These are phyloP conservation scores for Paracyclopina nana DNA, from an alignment of 1,140 invertebrate genomes.

Conservation along the genomic window DNA sequence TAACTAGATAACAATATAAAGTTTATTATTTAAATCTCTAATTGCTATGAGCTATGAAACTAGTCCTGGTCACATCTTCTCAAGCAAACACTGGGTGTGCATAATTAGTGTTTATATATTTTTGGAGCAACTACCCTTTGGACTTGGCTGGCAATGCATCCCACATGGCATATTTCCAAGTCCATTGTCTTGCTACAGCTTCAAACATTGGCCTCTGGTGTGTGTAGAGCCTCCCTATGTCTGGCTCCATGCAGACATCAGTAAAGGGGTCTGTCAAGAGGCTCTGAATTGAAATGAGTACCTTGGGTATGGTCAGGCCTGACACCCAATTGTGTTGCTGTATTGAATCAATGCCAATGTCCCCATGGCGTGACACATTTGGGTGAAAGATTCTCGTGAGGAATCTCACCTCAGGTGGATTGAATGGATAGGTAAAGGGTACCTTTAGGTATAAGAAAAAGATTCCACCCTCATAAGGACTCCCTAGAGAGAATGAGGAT, in stretches of 20 bases:
- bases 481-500: too few species aligned
- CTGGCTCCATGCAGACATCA: conserved; percentile 74
- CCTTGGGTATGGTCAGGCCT: conserved; percentile 22
- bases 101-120: too few species aligned
- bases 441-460: conserved; percentile 75
- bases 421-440: conserved; percentile 60
- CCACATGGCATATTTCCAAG: conserved; percentile 79
- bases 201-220: conserved; percentile 54
- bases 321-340: conserved; percentile 45
- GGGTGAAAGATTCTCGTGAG: conserved; percentile 80
- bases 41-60: too few species aligned
- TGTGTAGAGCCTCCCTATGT: conserved; percentile 55
- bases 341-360: conserved; percentile 84
- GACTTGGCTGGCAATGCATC: conserved; percentile 37
- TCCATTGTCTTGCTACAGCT: conserved; percentile 61
- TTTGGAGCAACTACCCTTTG: too few species aligned
- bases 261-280: conserved; percentile 71
- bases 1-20: too few species aligned
- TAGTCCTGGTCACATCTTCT: too few species aligned
- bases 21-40: too few species aligned
- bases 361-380: conserved; percentile 84
- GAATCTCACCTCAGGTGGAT: conserved; percentile 68
- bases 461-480: conserved; percentile 78
- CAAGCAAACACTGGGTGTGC: too few species aligned
- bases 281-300: conserved; percentile 71